Evolutionary conservation across 1,140 invertebrate species (phyloP).

Genomic region (Ceratina calcarata): DNA sequence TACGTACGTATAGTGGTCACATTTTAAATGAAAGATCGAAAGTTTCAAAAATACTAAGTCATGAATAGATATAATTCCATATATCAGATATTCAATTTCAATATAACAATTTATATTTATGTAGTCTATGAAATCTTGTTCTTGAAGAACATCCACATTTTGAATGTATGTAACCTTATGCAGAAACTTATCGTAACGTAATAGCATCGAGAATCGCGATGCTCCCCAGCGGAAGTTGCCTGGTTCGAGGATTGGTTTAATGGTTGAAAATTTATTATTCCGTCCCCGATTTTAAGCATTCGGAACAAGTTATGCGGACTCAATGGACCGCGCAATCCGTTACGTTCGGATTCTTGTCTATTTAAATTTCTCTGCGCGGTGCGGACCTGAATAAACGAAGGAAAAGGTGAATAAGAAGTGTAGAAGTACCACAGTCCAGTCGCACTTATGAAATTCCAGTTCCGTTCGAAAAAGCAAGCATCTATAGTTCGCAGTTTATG

Average conservation of each 20-base stretch:
- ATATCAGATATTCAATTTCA: too few relatives aligned
- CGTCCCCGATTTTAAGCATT: constrained; percentile 10
- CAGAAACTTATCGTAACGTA: too few relatives aligned
- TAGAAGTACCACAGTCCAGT: background rate
- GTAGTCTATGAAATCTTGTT: background rate
- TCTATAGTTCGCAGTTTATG: background rate
- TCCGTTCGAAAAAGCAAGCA: background rate
- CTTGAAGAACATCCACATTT: too few relatives aligned
- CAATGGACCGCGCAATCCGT: constrained; percentile 20
- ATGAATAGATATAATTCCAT: too few relatives aligned
- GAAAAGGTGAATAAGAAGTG: background rate
- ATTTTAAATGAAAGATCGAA: too few relatives aligned
- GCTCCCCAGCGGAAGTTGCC: background rate
- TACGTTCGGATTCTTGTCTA: constrained; percentile 10
- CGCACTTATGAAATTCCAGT: constrained; percentile 18
- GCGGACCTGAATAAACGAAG: background rate
- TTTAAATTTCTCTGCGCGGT: background rate
- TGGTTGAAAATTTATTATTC: constrained; percentile 4
- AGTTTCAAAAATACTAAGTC: too few relatives aligned
- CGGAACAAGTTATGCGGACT: background rate
- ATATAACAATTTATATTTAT: too few relatives aligned
- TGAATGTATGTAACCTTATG: too few relatives aligned
- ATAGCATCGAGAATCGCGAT: background rate
- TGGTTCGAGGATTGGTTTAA: background rate
- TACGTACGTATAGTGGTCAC: too few relatives aligned